A percentile compares a stretch with the other conserved stretches of the same genome.
phyloP scores from a whole-genome alignment of 2,797 vertebrate species.

The Trematocara caparti region DNA sequence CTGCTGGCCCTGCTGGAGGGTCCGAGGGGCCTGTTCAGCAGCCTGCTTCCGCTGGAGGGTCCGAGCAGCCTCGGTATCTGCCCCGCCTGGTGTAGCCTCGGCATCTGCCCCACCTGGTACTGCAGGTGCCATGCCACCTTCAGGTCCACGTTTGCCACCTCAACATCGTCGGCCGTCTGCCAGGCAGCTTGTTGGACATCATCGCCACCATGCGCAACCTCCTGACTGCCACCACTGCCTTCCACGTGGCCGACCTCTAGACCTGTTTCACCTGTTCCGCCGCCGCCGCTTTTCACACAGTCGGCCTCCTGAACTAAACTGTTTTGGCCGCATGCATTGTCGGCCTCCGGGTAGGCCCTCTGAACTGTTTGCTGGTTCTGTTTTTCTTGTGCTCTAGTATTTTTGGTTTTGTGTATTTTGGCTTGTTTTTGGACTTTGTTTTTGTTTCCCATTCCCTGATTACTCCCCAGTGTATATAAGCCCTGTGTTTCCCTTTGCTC shows the following conservation, averaged over 20 bases:
- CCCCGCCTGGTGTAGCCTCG: too few relatives aligned
- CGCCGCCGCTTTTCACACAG: not conserved
- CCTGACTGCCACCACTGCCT: not conserved
- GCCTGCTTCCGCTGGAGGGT: not conserved
- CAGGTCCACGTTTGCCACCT: not conserved
- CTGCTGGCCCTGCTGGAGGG: not conserved
- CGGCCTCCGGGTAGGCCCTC: not conserved
- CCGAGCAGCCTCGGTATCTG: too few relatives aligned
- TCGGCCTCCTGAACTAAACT: not conserved
- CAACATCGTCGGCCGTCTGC: not conserved
- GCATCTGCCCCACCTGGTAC: too few relatives aligned
- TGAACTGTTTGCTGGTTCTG: not conserved
- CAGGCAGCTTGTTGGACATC: not conserved
- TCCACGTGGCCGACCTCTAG: accelerated
- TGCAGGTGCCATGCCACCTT: not conserved
- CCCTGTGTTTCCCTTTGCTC: not conserved
- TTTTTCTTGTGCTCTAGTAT: not conserved
- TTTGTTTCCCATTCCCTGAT: not conserved
- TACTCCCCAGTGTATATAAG: not conserved
- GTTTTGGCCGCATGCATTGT: not conserved
- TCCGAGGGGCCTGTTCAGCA: not conserved
- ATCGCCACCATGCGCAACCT: not conserved
- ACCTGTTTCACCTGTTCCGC: not conserved
- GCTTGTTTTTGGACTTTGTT: not conserved
- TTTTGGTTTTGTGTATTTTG: not conserved